Percentiles rank a stretch among this genome's conserved stretches.
Conservation (phyloP, 2,888 invertebrate genomes). For the Tinea pellionella region DNA sequence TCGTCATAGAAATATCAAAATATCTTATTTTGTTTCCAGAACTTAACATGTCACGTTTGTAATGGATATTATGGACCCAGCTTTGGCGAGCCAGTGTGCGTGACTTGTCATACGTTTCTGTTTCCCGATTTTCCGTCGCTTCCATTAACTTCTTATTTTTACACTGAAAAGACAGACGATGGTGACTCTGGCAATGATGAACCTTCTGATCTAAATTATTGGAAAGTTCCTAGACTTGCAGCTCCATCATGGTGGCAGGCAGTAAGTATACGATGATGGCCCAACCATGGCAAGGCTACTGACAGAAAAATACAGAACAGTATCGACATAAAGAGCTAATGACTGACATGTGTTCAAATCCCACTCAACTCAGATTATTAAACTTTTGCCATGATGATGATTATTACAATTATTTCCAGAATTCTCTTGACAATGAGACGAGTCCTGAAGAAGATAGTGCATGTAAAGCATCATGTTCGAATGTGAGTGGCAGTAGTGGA, state of each 20-base stretch:
- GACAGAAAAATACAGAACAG: too few species aligned
- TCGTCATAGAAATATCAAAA: neutral
- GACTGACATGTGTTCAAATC: too few species aligned
- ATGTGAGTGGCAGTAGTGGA: neutral
- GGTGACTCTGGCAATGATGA: conserved; percentile 97
- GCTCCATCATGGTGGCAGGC: conserved; percentile 50
- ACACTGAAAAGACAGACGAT: conserved; percentile 79
- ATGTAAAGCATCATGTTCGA: conserved; percentile 33
- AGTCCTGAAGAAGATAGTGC: conserved; percentile 55
- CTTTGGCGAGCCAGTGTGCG: conserved; percentile 91
- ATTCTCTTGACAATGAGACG: conserved; percentile 55
- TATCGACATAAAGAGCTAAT: too few species aligned
- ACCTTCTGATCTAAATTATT: conserved; percentile 77
- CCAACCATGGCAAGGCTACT: too few species aligned
- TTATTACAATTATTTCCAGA: conserved; percentile 26
- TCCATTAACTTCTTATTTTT: conserved; percentile 57
- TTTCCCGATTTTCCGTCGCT: conserved; percentile 80
- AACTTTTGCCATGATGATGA: too few species aligned
- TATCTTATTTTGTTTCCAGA: conserved; percentile 49
- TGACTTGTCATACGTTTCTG: conserved; percentile 92
- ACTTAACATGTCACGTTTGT: conserved; percentile 82
- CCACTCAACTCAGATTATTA: too few species aligned
- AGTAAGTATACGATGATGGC: too few species aligned
- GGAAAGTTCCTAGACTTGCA: conserved; percentile 55
- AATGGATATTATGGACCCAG: conserved; percentile 93